Evolutionary conservation across 2,888 invertebrate genomes (phyloP), one percentile per base, ranked within the genome.

Genomic region (Sesamia inferens): DNA sequence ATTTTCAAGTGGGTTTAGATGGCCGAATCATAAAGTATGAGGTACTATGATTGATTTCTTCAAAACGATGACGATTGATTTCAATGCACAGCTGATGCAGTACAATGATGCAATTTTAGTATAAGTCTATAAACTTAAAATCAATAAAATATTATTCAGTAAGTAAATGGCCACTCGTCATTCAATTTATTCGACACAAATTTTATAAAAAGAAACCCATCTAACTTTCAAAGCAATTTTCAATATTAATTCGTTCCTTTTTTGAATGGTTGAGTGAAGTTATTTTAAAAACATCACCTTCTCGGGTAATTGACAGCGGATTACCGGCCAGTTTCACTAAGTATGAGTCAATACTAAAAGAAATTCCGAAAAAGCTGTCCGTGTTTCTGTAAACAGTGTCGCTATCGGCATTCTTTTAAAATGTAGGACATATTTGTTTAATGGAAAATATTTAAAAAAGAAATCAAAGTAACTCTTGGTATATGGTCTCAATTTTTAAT

Each of bases 261-360:
- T 62, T 71, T 22, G 55, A 76, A 76, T 70, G 31, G 69, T 63
- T 68, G 57, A 74, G 19, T 39, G 39, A 74, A 55, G 69, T 77
- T 61, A 5, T 64, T 59, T 59, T 61, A 62, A 54, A 59, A 73
- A 71, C 51, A 22, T 64, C 63, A 61, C 16, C 51, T 64, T 77
- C 76, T 77, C 19, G 22, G 10, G 16, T 69, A 61, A 54, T 63
- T 83, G 74, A 73, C 77, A 81, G 72, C 44, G 31, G 31, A 31
- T 44, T 44, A 66, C 42, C 24, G 24, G 19, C 16, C 70, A 54
- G 69, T 78, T 70, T 57, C 58, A 55, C 71, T 64, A 55, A 75
- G 31, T 69, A 31, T 31, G 31, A 31, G 69, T 78, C 64, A 78
- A 76, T 74, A 55, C 55, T 68, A 39, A 61, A 58, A 51, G 42